Evolutionary conservation across 1,140 invertebrate genomes (phyloP), one percentile per base, ranked within the genome.

Genomic region (Lysiphlebus fabarum): DNA sequence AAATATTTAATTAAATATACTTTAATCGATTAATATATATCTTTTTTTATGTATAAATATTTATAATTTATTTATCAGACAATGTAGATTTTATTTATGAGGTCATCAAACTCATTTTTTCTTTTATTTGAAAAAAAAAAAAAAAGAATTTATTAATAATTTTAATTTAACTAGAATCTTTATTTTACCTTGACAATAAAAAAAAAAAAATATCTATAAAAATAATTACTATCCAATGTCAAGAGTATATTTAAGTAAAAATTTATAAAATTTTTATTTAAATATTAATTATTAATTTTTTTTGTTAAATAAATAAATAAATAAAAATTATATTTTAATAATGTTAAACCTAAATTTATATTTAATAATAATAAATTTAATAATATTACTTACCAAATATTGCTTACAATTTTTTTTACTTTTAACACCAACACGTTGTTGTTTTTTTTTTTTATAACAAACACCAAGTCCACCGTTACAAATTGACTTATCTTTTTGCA

Each of bases 351-450:
- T n/a, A n/a, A n/a, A n/a, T n/a, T n/a, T n/a, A n/a, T n/a, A n/a
- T n/a, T n/a, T n/a, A n/a, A n/a, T n/a, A n/a, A n/a, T n/a, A n/a
- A n/a, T n/a, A n/a, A n/a, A n/a, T n/a, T n/a, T n/a, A 2, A 26
- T 26, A 26, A 2, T 26, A 26, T 63, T 57, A 73, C 71, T 73
- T 65, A 73, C 71, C 70, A 72, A 60, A 57, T 72, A 72, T 64
- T 74, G 71, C 64, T 62, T 68, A 67, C 68, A 72, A 70, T 72
- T 63, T 71, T 65, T 72, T 70, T 72, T 72, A 69, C 67, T 67
- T 65, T 72, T 75, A 65, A 70, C 65, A 56, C 64, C 62, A 66
- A 67, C 48, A 43, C 63, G 58, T 26, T 69, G 65, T 58, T 72
- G 70, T 62, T 68, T 75, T 62, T 68, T 69, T 53, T 65, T 70